A percentile compares a stretch with the other conserved stretches of the same genome.
Evolutionary conservation across 2,797 vertebrate genomes (phyloP).

Genomic region (Todus mexicanus): DNA sequence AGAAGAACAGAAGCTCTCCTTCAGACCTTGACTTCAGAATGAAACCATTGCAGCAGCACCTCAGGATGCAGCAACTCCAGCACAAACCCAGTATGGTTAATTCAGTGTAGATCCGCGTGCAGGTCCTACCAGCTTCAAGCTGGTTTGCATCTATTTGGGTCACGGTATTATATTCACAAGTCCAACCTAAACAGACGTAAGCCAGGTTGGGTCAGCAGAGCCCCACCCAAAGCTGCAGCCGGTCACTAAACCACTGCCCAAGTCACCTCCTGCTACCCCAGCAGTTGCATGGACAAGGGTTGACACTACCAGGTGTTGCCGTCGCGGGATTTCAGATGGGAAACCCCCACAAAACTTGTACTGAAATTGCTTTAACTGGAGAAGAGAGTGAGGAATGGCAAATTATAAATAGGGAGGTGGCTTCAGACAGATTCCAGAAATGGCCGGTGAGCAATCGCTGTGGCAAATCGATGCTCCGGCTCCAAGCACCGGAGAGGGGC

Average conservation of each 20-base stretch:
- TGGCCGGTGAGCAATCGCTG: conserved; percentile 47
- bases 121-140: neutral
- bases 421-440: conserved; percentile 52
- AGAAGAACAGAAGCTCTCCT: neutral
- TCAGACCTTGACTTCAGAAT: neutral
- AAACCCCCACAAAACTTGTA: neutral
- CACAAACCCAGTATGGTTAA: accelerated
- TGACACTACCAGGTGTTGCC: neutral
- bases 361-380: neutral
- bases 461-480: conserved; percentile 32
- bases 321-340: neutral
- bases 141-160: neutral
- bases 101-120: neutral
- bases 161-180: neutral
- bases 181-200: neutral
- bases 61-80: neutral
- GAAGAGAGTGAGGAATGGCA: neutral
- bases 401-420: conserved; percentile 63
- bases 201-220: neutral
- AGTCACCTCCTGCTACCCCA: neutral
- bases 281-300: neutral
- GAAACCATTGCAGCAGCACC: neutral
- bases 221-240: neutral
- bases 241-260: neutral
- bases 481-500: neutral